phyloP scores from a whole-genome alignment of 1,140 invertebrate genomes.

The Steinernema khuongi region DNA sequence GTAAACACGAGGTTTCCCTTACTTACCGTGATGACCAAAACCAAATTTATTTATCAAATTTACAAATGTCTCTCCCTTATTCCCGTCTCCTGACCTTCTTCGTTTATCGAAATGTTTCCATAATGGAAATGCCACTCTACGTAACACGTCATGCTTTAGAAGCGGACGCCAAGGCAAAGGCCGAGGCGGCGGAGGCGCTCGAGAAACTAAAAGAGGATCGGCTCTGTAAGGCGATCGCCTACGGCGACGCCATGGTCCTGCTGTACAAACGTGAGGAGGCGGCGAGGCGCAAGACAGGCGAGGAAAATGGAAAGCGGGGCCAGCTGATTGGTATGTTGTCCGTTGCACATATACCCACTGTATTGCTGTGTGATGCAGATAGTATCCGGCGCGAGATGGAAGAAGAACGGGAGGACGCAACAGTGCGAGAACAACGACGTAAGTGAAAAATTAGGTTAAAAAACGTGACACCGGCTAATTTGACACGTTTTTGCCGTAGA shows the following conservation, averaged over 20 bases:
- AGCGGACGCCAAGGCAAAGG: neutral
- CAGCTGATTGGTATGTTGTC: neutral
- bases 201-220: neutral
- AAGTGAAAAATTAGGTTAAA: constrained; percentile 8
- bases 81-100: no score
- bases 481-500: constrained; percentile 10
- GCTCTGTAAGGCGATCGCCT: neutral
- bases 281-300: neutral
- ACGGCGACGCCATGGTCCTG: neutral
- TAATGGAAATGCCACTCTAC: no score
- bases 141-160: no score
- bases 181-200: neutral
- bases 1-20: no score
- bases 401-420: neutral
- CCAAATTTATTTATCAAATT: no score
- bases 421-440: neutral
- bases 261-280: neutral
- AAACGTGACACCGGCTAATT: neutral
- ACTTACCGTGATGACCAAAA: no score
- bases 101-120: no score
- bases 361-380: neutral
- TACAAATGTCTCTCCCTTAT: no score
- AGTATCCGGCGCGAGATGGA: neutral
- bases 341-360: neutral
- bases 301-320: neutral